Conservation (phyloP, 2,797 vertebrate genomes). For the Lycodopsis pacificus region DNA sequence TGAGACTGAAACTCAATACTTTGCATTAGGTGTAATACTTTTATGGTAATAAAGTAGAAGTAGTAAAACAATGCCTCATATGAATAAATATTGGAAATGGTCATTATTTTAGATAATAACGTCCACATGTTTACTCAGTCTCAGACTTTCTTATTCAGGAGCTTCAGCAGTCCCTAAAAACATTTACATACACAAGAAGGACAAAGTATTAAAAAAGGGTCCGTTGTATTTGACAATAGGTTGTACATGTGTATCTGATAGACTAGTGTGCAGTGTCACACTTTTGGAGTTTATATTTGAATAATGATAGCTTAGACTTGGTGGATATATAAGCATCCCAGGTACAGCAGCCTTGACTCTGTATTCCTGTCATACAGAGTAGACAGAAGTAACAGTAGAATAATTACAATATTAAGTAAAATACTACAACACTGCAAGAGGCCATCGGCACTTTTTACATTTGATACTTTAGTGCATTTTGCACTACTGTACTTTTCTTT, state of each 20-base stretch:
- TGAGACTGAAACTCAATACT: constrained; percentile 41
- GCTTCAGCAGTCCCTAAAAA: background rate
- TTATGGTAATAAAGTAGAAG: background rate
- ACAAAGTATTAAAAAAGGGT: background rate
- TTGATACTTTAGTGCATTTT: background rate
- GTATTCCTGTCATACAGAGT: background rate
- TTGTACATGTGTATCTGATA: background rate
- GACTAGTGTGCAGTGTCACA: background rate
- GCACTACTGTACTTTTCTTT: background rate
- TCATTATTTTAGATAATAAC: background rate
- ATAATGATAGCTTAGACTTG: background rate
- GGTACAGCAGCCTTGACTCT: background rate
- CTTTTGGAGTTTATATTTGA: background rate
- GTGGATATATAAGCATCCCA: background rate
- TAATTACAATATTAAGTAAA: background rate
- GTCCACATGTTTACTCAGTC: background rate
- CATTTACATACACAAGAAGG: background rate
- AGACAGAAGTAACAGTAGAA: background rate
- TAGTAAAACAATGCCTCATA: background rate
- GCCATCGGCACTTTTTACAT: background rate
- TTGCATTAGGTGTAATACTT: constrained; percentile 26
- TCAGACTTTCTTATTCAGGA: background rate
- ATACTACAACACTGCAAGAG: background rate
- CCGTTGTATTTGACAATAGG: background rate
- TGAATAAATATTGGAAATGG: background rate